These are phyloP conservation scores for Zaprionus africanus DNA, from an alignment of 1,140 invertebrate genomes.

Conservation along the genomic window DNA sequence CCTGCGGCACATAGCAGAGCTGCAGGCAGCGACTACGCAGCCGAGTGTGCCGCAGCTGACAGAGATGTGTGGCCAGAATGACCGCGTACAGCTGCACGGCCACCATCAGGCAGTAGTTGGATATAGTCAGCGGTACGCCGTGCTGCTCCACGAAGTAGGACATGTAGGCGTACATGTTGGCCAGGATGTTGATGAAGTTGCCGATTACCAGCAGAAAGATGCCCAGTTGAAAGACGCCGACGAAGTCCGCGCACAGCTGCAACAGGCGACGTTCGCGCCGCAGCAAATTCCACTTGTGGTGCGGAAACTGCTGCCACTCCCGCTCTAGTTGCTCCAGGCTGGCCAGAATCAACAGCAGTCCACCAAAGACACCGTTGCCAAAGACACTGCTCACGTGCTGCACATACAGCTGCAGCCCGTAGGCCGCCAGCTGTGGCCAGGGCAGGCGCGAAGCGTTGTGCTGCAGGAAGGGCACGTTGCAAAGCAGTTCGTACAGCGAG, in stretches of 20 bases:
- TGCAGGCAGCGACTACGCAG: slow-evolving; percentile 41
- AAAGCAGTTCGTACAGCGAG: slow-evolving; percentile 67
- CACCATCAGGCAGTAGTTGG: slow-evolving; percentile 68
- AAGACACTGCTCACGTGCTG: slow-evolving; percentile 71
- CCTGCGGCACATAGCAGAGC: slow-evolving; percentile 40
- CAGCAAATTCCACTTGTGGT: neutral
- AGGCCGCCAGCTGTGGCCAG: slow-evolving; percentile 57
- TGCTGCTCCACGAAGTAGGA: slow-evolving; percentile 67
- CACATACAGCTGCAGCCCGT: slow-evolving; percentile 62
- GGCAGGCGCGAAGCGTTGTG: slow-evolving; percentile 48
- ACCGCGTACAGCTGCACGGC: slow-evolving; percentile 64
- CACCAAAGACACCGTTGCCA: slow-evolving; percentile 63
- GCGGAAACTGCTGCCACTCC: slow-evolving; percentile 13
- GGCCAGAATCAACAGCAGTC: slow-evolving; percentile 53
- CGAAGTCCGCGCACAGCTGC: slow-evolving; percentile 31
- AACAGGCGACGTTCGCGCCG: slow-evolving; percentile 31
- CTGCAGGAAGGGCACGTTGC: slow-evolving; percentile 64
- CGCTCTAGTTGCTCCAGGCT: slow-evolving; percentile 37
- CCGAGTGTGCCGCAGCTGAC: slow-evolving; percentile 43
- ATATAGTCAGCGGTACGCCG: slow-evolving; percentile 68
- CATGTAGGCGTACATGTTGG: slow-evolving; percentile 78
- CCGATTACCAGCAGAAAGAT: slow-evolving; percentile 66
- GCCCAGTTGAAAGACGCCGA: slow-evolving; percentile 51
- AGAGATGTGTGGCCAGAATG: slow-evolving; percentile 60
- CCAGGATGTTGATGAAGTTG: slow-evolving; percentile 68